Base-by-base conservation (phyloP, 2,888 invertebrate species). In the Halictus ligatus region DNA sequence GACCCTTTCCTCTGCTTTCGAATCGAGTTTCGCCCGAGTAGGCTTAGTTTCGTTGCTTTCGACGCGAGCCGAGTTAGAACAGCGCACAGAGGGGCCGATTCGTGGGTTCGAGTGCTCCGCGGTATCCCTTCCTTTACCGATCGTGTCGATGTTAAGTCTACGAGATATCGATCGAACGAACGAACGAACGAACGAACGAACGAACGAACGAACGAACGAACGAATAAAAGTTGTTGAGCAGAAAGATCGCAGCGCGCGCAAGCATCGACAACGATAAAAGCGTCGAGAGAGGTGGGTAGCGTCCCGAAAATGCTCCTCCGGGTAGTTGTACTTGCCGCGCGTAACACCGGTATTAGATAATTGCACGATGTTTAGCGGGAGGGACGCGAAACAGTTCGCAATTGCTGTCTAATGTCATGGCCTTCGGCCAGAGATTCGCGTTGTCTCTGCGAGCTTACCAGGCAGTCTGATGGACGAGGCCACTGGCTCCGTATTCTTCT, bases 351-450 rank as follows among this genome's bases (percentile, higher is more conserved):
- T 15, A 54, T 78, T 75, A 80, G 75, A 85, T 79, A 83, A 85
- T 87, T 80, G 77, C 58, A 75, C 12, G 46, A 77, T 58, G 54
- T 83, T 83, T 75, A 86, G 67, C 86, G 77, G 84, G 29, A 74
- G 80, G 35, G 29, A 69, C 46, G 85, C 79, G 78, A 79, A 85
- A 46, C 72, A 80, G 72, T 73, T 85, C 54, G 74, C 85, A 48
- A 85, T 79, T 43, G 79, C 54, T 40, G 75, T 80, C 86, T 81
- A 92, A 92, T 93, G 92, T 92, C 92, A 93, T 94, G 94, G 94
- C 94, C 92, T 91, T 91, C 89, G 86, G 94, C 94, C 94, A 94
- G 93, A 83, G 88, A 89, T 83, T 89, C 84, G n/a, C 81, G 83
- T 75, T 77, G 80, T 73, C 82, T 71, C 78, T 64, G 75, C 75